Base-by-base conservation (phyloP, 2,797 vertebrate genomes). In the Atherinosoma microstoma region DNA sequence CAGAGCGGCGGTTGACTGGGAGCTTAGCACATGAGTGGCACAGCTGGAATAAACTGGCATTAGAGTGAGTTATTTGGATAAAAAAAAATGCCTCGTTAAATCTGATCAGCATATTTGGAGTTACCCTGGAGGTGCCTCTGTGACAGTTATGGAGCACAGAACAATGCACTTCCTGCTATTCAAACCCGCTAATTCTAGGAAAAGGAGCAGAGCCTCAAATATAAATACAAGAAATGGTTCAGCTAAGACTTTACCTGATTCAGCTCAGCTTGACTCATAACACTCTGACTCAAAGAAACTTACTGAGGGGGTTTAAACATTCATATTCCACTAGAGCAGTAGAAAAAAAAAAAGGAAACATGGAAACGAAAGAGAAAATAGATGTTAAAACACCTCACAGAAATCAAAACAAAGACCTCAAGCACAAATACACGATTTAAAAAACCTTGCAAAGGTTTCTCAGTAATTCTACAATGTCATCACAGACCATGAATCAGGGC, bases 31-130 rank as follows among this genome's bases (percentile, higher is more conserved):
- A 58, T 64, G 90, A 82, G 84, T 72, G 84, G 78, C 66, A 80
- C 82, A 77, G 81, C 80, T 84, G 83, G 82, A 92, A 91, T 87
- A 86, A 89, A 91, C 80, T 84, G 90, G 88, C 87, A 90, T 93
- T 92, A 91, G 83, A 40, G 63, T 16, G 78, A 88, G 87, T 84
- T 85, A 84, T 87, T 91, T 84, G 85, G 83, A 87, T 84, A 81
- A 35, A 35, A 3, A 91, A 89, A 93, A 89, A 82, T 83, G 88
- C 86, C 84, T 88, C 34, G 84, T 91, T 92, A 89, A 91, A 92
- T 91, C 84, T 88, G 88, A 92, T 92, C 68, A 78, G 87, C 86
- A 88, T 86, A 85, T 91, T 89, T 80, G 64, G 77, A 88, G 86
- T 85, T 87, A 75, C 83, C 83, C 82, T 76, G 76, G 82, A 83